These are phyloP conservation scores for Tapirus terrestris DNA, from an alignment of 2,113 vertebrate species.

Conservation along the genomic window DNA sequence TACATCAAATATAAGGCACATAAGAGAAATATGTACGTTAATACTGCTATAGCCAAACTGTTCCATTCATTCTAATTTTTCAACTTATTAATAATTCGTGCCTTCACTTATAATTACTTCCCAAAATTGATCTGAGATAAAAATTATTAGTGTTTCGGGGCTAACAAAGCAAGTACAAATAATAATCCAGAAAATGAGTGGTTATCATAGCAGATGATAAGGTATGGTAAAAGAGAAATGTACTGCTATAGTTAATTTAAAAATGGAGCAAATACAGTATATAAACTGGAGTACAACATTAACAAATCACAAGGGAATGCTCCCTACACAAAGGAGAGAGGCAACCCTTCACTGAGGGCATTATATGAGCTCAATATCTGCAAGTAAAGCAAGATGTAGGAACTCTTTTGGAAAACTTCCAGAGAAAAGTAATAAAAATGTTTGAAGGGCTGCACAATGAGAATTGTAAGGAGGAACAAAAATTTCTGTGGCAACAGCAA, in stretches of 20 bases:
- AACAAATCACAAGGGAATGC: neutral
- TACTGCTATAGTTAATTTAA: neutral
- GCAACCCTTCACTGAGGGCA: neutral
- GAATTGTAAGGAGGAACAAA: neutral
- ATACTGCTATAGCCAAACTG: neutral
- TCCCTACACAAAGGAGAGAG: neutral
- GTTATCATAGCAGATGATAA: neutral
- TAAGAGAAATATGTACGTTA: neutral
- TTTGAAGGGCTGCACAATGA: neutral
- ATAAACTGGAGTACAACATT: neutral
- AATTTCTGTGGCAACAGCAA: constrained; percentile 37
- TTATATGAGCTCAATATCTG: neutral
- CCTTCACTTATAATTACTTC: constrained; percentile 40
- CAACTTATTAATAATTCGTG: constrained; percentile 23
- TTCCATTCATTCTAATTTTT: constrained; percentile 22
- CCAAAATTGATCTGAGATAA: constrained; percentile 17
- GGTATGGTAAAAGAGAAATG: neutral
- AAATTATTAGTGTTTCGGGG: neutral
- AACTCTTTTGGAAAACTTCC: constrained; percentile 41
- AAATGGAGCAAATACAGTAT: neutral
- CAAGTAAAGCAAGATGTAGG: constrained; percentile 26
- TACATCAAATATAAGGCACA: constrained; percentile 17
- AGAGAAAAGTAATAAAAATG: constrained; percentile 28
- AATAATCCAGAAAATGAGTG: constrained; percentile 30
- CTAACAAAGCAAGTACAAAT: constrained; percentile 37